phyloP scores from a whole-genome alignment of 2,797 vertebrate species.

The Thaleichthys pacificus region DNA sequence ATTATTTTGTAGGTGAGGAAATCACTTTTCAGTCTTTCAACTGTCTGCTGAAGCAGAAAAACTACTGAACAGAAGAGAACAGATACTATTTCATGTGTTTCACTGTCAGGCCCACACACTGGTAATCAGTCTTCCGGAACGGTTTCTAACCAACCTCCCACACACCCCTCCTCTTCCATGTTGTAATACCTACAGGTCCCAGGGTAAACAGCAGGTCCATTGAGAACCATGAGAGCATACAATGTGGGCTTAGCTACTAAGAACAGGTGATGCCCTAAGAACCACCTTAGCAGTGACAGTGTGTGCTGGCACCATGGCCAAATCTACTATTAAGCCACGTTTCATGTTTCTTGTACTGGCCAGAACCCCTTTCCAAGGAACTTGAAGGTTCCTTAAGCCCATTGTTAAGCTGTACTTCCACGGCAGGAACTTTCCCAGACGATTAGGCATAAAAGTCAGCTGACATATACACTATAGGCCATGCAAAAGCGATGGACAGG shows the following conservation, averaged over 20 bases:
- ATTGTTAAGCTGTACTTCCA: too few relatives aligned
- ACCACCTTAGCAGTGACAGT: neutral
- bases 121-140: neutral
- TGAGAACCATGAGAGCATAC: neutral
- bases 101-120: neutral
- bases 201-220: neutral
- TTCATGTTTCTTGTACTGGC: too few relatives aligned
- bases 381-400: neutral
- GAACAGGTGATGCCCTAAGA: neutral
- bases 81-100: neutral
- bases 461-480: too few relatives aligned
- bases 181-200: neutral
- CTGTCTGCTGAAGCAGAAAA: neutral
- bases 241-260: neutral
- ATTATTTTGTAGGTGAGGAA: neutral
- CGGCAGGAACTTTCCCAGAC: too few relatives aligned
- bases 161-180: neutral
- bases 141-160: neutral
- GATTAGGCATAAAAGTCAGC: too few relatives aligned
- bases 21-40: neutral
- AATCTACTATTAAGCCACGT: neutral
- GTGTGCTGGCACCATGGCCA: neutral
- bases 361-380: neutral
- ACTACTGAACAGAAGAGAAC: neutral
- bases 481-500: too few relatives aligned